phyloP scores from a whole-genome alignment of 2,888 invertebrate species.

The Acanthosepion pharaonis region DNA sequence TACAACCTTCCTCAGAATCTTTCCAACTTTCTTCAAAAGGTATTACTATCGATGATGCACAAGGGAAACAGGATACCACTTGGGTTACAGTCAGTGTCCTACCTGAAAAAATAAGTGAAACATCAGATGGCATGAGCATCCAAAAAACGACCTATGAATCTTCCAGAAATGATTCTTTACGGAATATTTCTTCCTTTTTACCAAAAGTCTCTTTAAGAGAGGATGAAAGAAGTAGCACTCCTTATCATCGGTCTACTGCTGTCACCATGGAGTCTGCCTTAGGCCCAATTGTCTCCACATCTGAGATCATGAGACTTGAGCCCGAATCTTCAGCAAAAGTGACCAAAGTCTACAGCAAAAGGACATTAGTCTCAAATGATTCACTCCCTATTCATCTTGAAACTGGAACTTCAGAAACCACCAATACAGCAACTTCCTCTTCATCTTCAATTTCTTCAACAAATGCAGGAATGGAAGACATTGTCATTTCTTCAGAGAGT shows the following conservation, averaged over 20 bases:
- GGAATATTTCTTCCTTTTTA: background rate
- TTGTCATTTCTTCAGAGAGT: background rate
- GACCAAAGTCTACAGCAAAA: slow-evolving; percentile 5
- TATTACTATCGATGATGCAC: background rate
- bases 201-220: background rate
- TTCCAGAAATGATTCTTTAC: background rate
- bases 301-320: background rate
- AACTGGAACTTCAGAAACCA: background rate
- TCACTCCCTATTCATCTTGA: background rate
- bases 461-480: background rate
- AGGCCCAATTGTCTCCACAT: background rate
- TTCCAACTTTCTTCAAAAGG: background rate
- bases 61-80: background rate
- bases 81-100: background rate
- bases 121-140: background rate
- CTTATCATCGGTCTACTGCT: background rate
- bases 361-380: background rate
- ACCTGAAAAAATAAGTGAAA: background rate
- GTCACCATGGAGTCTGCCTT: background rate
- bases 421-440: background rate
- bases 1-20: background rate
- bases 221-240: background rate
- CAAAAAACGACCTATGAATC: background rate
- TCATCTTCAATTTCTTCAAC: background rate
- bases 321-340: background rate